phyloP scores from a whole-genome alignment of 2,888 invertebrate genomes.

The Matsumyia berberina region DNA sequence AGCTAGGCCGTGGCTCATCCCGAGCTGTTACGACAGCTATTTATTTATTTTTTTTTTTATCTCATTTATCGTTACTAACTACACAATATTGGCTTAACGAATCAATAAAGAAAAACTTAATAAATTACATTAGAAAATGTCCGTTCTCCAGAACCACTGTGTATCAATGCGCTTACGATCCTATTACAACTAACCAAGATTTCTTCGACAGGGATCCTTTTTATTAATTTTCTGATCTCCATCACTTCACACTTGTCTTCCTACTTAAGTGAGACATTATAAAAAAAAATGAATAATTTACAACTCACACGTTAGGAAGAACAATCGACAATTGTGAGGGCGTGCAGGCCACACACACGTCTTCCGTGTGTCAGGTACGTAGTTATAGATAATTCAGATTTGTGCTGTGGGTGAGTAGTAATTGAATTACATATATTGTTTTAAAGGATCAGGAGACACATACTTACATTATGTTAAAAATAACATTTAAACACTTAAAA shows the following conservation, averaged over 20 bases:
- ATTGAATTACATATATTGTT: not conserved
- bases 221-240: not conserved
- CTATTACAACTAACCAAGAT: not conserved
- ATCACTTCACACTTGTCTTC: not conserved
- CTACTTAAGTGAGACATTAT: not conserved
- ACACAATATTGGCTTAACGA: too few relatives aligned
- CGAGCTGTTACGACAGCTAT: too few relatives aligned
- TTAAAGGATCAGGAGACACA: too few relatives aligned
- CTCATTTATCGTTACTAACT: too few relatives aligned
- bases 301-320: not conserved
- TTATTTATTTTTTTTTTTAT: too few relatives aligned
- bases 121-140: too few relatives aligned
- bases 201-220: not conserved
- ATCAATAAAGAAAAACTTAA: too few relatives aligned
- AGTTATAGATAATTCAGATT: not conserved
- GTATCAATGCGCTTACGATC: not conserved
- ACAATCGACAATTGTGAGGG: not conserved
- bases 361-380: not conserved
- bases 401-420: not conserved
- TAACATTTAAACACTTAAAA: too few relatives aligned
- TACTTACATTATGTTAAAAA: too few relatives aligned
- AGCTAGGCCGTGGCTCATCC: too few relatives aligned
- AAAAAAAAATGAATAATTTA: constrained; percentile 1
- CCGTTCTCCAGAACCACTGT: too few relatives aligned
- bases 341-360: not conserved